Evolutionary conservation across 2,797 vertebrate species (phyloP).

Genomic region (Nannoperca australis): DNA sequence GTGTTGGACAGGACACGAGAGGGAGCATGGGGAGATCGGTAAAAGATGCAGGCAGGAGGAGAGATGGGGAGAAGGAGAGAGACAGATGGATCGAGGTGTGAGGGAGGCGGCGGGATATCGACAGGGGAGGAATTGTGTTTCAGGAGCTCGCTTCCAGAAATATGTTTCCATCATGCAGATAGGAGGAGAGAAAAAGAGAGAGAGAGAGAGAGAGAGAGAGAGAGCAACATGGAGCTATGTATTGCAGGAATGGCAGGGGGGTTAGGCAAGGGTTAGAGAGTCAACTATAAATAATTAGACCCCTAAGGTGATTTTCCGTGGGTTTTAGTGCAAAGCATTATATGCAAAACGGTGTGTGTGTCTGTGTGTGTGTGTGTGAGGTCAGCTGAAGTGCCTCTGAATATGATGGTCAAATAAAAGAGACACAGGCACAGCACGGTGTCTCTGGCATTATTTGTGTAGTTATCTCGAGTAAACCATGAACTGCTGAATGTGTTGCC

Average conservation of each 20-base stretch:
- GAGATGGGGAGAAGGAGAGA: constrained; percentile 31
- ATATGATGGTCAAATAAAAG: constrained; percentile 28
- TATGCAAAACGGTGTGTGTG: constrained; percentile 31
- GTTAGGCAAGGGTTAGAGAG: constrained; percentile 58
- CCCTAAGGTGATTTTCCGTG: constrained; percentile 57
- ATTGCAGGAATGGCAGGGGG: constrained; percentile 22
- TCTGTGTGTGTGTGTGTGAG: constrained; percentile 22
- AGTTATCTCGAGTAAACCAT: constrained; percentile 21
- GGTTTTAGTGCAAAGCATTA: constrained; percentile 44
- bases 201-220: constrained; percentile 26
- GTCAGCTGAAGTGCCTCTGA: constrained; percentile 44
- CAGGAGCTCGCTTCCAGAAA: constrained; percentile 66
- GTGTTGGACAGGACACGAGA: constrained; percentile 62
- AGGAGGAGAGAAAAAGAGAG: constrained; percentile 2
- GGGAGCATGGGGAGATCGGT: constrained; percentile 41
- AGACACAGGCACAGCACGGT: constrained; percentile 2
- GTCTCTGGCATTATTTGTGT: constrained; percentile 23
- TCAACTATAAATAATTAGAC: constrained; percentile 68
- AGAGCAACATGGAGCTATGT: constrained; percentile 26
- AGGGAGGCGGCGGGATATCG: constrained; percentile 63
- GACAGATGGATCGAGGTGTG: constrained; percentile 77
- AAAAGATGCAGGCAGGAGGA: constrained; percentile 53
- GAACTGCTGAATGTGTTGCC: constrained; percentile 18
- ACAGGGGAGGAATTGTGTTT: constrained; percentile 76
- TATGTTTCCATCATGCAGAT: constrained; percentile 67